Conservation (phyloP, 2,888 invertebrate species). For the Odontomyia ornata region DNA sequence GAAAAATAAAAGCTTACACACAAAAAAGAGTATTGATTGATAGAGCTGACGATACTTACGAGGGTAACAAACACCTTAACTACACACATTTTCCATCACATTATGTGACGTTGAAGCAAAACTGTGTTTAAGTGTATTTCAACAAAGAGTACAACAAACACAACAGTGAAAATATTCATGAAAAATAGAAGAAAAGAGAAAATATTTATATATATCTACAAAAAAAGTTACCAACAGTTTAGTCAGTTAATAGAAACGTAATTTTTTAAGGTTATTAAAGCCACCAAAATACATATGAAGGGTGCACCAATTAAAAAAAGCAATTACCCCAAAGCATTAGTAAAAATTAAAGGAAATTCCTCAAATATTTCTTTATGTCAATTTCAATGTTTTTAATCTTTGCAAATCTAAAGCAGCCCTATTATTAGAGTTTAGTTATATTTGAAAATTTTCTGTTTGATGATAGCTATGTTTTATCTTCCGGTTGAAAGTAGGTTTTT, state of each 20-base stretch:
- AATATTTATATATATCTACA: slow-evolving; percentile 22
- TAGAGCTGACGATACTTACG: slow-evolving; percentile 29
- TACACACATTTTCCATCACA: slow-evolving; percentile 35
- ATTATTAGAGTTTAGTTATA: neutral
- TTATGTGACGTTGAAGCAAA: slow-evolving; percentile 31
- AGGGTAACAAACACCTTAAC: slow-evolving; percentile 28
- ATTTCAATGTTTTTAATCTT: neutral
- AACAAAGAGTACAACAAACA: slow-evolving; percentile 29
- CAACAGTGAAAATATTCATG: slow-evolving; percentile 24
- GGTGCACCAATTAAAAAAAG: neutral
- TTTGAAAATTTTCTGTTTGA: neutral
- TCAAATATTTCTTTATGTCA: neutral
- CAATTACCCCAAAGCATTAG: neutral
- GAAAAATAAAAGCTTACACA: too few species aligned
- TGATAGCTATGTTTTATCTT: too few species aligned
- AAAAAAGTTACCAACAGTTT: slow-evolving; percentile 9
- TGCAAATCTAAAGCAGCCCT: neutral
- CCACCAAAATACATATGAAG: too few species aligned
- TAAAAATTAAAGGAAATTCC: neutral
- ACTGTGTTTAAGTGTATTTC: slow-evolving; percentile 24
- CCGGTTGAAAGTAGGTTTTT: too few species aligned
- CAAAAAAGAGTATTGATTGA: neutral
- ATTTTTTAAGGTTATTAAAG: too few species aligned
- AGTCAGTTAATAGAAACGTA: too few species aligned
- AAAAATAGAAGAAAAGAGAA: slow-evolving; percentile 20